Evolutionary conservation across 1,140 invertebrate genomes (phyloP), one percentile per base, ranked within the genome.

Genomic region (Hesperophylax magnus): DNA sequence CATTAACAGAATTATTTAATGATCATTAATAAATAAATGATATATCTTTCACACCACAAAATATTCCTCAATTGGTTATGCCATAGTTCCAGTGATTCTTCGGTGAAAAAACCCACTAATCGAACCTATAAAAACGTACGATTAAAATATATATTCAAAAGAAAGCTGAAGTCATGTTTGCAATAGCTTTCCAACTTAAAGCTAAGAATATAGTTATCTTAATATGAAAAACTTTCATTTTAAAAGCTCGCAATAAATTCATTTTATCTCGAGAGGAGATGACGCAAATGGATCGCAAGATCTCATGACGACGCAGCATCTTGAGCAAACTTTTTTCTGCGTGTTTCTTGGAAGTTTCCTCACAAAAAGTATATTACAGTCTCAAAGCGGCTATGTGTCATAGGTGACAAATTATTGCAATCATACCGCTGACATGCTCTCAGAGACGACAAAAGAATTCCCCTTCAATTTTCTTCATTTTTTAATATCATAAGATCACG

Each of bases 321-420:
- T 47, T 14, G 39, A 14, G 39, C 11, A 47, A 47, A 47, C 9
- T 47, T 47, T 47, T 58, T 58, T 58, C 9, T 58, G 56, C 56
- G 56, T 58, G 56, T 58, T 58, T 58, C 22, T 58, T 7, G 5
- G 22, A 20, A 58, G 56, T 58, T 58, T 58, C 11, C 3, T 58
- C 18, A 20, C n/a, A 58, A 58, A 58, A 58, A 58, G 22, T 58
- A 18, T 14, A 39, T 3, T n/a, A n/a, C n/a, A 18, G 56, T 58
- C n/a, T 18, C 56, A 8, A 58, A 58, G n/a, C 11, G 56, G 56
- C 56, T 8, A 20, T 22, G 22, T 58, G 56, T 58, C 56, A 58
- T 58, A 58, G 56, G 56, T 58, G 56, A 58, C 56, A 58, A 58
- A 58, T 58, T 47, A 47, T 47, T 58, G 56, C 56, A 58, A 14